phyloP scores from a whole-genome alignment of 1,140 invertebrate species.

The Lysiphlebus fabarum region DNA sequence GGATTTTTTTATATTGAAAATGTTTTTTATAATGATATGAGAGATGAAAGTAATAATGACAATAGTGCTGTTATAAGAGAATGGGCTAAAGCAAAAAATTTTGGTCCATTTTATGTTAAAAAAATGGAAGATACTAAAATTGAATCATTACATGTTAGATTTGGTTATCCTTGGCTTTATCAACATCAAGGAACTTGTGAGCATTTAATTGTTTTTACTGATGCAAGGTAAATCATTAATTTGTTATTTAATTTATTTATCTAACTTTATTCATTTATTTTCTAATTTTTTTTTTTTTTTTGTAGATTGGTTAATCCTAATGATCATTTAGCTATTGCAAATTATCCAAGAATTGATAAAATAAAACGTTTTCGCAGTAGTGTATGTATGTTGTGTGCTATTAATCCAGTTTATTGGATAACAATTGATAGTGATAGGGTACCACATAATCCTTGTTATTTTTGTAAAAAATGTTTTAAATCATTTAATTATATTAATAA shows the following conservation, averaged over 20 bases:
- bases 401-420: constrained; percentile 59
- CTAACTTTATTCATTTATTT: neutral
- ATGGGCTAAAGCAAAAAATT: constrained; percentile 60
- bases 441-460: constrained; percentile 65
- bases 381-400: constrained; percentile 59
- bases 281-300: constrained; percentile 31
- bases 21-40: constrained; percentile 74
- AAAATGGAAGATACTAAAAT: constrained; percentile 65
- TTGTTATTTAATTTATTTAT: neutral
- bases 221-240: constrained; percentile 61
- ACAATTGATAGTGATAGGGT: constrained; percentile 59
- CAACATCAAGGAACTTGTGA: constrained; percentile 87
- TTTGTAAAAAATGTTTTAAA: constrained; percentile 65
- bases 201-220: constrained; percentile 76
- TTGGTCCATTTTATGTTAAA: constrained; percentile 58
- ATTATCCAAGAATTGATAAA: constrained; percentile 58
- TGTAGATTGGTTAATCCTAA: constrained; percentile 54
- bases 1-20: constrained; percentile 77
- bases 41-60: constrained; percentile 60
- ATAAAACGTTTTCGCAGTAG: constrained; percentile 45
- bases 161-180: constrained; percentile 81
- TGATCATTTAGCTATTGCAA: constrained; percentile 50
- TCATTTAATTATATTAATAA: constrained; percentile 65
- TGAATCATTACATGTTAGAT: constrained; percentile 61
- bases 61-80: constrained; percentile 63